phyloP scores from a whole-genome alignment of 2,888 invertebrate species.

The Sphaerophoria rueppellii region DNA sequence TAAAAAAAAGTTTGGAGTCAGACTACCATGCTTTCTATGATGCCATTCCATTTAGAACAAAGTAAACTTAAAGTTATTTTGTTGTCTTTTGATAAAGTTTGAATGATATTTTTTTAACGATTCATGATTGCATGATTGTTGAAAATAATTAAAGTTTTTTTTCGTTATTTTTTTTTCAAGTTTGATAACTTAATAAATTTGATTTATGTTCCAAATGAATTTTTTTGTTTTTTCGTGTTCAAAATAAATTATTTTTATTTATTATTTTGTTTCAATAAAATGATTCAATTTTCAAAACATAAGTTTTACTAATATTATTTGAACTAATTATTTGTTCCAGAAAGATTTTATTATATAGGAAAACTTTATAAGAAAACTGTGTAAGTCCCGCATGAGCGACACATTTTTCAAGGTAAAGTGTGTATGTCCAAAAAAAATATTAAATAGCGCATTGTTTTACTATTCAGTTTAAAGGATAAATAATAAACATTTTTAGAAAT shows the following conservation, averaged over 20 bases:
- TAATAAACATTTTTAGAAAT: not conserved
- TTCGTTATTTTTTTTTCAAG: no score
- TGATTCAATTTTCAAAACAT: not conserved
- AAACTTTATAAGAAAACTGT: not conserved
- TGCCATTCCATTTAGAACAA: not conserved
- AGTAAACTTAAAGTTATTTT: not conserved
- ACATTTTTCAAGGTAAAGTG: not conserved
- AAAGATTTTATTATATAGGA: not conserved
- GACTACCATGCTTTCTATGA: not conserved
- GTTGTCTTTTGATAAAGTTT: not conserved
- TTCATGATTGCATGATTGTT: no score
- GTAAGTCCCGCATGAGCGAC: not conserved
- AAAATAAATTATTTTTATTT: conserved; percentile 1
- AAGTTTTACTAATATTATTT: not conserved
- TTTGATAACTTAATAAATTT: no score
- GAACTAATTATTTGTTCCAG: not conserved
- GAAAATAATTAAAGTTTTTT: no score
- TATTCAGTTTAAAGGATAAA: not conserved
- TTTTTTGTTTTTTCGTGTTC: not conserved
- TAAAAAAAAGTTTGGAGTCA: conserved; percentile 4
- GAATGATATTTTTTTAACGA: no score
- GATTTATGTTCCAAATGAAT: not conserved
- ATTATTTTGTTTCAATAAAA: conserved; percentile 1
- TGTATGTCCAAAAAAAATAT: conserved; percentile 1
- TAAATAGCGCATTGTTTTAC: not conserved